Evolutionary conservation across 2,797 vertebrate species (phyloP).

Genomic region (Xenopus petersii): DNA sequence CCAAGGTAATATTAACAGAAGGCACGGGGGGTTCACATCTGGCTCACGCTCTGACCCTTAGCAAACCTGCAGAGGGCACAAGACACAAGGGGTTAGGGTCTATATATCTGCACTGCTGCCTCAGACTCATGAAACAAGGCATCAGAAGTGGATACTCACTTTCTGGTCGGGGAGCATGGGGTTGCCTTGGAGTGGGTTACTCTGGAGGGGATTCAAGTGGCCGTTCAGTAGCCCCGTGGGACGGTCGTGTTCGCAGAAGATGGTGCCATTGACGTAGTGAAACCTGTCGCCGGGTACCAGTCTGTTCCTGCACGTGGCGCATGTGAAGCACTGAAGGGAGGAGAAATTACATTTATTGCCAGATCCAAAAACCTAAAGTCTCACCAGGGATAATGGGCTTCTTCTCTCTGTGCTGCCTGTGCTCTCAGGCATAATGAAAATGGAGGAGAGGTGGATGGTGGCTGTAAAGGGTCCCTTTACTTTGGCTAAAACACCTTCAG

Average conservation of each 20-base stretch:
- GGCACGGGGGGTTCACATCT: conserved; percentile 24
- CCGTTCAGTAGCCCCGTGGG: conserved; percentile 66
- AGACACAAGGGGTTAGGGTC: too few relatives aligned
- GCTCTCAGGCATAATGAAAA: too few relatives aligned
- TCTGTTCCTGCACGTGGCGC: conserved; percentile 74
- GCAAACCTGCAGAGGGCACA: conserved; percentile 28
- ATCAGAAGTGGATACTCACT: conserved; percentile 51
- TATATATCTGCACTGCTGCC: too few relatives aligned
- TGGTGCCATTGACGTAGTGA: conserved; percentile 73
- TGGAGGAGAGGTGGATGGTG: too few relatives aligned
- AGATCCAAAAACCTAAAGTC: too few relatives aligned
- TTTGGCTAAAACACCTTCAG: too few relatives aligned
- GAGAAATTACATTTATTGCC: background rate
- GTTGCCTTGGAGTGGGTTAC: conserved; percentile 64
- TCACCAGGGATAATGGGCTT: too few relatives aligned
- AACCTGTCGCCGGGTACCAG: conserved; percentile 75
- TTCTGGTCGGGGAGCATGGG: conserved; percentile 72
- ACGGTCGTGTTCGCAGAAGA: conserved; percentile 78
- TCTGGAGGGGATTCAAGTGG: conserved; percentile 64
- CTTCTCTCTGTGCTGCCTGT: too few relatives aligned
- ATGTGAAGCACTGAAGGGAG: conserved; percentile 70
- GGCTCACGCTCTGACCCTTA: background rate
- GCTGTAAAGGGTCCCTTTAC: too few relatives aligned
- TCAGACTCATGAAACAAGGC: too few relatives aligned
- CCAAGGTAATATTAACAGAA: conserved; percentile 39